Base-by-base conservation (phyloP, 2,113 vertebrate genomes). In the Platycercus adscitus region DNA sequence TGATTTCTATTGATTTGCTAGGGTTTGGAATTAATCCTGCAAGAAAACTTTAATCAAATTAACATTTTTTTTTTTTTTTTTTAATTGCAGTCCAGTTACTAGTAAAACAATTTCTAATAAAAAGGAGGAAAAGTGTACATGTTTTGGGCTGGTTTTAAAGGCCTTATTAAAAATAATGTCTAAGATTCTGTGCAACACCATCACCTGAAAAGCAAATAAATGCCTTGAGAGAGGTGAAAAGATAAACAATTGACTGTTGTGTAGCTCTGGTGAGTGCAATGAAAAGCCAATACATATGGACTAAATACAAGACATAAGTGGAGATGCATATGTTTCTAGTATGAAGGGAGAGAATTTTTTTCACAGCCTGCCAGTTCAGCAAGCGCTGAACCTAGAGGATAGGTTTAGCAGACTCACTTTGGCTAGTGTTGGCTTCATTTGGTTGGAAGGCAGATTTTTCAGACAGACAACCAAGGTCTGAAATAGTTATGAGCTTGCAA, bases 21-120 rank as follows among this genome's bases (percentile, higher is more conserved):
- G 23, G 50, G 49, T 65, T 73, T 23, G 61, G 69, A 92, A 86
- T 88, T 94, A 96, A 94, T 91, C 75, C 39, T 85, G 13, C 33
- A 93, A 95, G 80, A 81, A 94, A 92, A 43, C 37, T 88, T 66
- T 2, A 7, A 52, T 94, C 39, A 83, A 93, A 96, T 95, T 81
- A 95, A 66, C 44, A 87, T 49, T 4, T 58, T n/a, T 8, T n/a
- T n/a, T 93, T n/a, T n/a, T n/a, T 14, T 60, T 83, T 70, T 73
- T 58, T 4, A 89, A 49, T 61, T 88, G 39, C 41, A 13, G 39
- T 39, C 35, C 25, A 43, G 25, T 82, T 95, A 61, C 55, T 26
- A 85, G 35, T 55, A 69, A 82, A 63, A 5, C 9, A 37, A 81
- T 81, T 56, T 68, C 31, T 79, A 73, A 81, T 49, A 58, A 41